These are phyloP conservation scores for Holotrichia oblita DNA, from an alignment of 1,140 invertebrate species.

Conservation along the genomic window DNA sequence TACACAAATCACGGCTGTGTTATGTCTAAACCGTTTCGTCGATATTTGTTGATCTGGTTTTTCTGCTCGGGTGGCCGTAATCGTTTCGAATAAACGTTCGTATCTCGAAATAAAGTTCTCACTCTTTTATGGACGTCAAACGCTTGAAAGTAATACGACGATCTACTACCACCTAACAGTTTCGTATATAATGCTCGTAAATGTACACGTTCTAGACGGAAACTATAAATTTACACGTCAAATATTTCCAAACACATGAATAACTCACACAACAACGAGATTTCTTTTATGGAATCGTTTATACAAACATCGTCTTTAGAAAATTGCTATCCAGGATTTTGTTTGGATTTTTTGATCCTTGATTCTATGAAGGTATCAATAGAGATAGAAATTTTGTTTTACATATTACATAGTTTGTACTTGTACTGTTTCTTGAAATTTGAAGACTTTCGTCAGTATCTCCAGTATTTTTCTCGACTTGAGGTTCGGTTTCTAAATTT, in stretches of 20 bases:
- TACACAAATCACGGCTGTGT: not conserved
- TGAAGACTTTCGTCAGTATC: too few relatives aligned
- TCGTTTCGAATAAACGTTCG: not conserved
- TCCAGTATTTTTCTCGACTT: too few relatives aligned
- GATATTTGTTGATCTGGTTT: not conserved
- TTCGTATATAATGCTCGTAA: constrained; percentile 23
- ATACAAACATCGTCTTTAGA: not conserved
- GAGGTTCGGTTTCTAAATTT: too few relatives aligned
- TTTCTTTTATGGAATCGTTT: constrained; percentile 9
- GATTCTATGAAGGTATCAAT: too few relatives aligned
- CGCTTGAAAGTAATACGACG: constrained; percentile 9
- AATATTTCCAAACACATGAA: constrained; percentile 20
- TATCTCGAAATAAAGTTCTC: constrained; percentile 18
- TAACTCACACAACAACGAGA: not conserved
- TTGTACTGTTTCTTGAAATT: too few relatives aligned
- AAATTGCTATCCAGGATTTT: not conserved
- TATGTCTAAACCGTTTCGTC: not conserved
- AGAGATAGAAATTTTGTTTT: too few relatives aligned
- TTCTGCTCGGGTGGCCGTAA: not conserved
- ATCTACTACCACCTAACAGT: not conserved
- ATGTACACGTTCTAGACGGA: constrained; percentile 16
- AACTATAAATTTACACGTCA: constrained; percentile 34
- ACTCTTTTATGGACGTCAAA: not conserved
- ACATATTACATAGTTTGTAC: too few relatives aligned
- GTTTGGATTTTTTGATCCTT: not conserved